Conservation (phyloP, 1,140 invertebrate species). For the Hyles vespertilio region DNA sequence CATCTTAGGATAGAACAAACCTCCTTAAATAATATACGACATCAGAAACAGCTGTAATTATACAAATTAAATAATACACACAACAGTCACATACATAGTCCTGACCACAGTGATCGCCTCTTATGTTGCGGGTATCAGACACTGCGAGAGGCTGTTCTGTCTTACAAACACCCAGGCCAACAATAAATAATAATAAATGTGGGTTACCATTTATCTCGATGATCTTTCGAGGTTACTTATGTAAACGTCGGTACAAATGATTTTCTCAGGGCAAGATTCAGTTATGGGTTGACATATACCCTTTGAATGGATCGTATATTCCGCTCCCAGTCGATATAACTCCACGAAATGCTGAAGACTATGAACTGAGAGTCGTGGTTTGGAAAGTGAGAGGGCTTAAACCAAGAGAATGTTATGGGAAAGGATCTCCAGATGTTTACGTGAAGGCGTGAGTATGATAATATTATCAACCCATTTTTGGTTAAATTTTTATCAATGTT, state of each 20-base stretch:
- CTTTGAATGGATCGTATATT: slow-evolving; percentile 73
- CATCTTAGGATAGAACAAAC: too few relatives aligned
- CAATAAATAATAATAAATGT: too few relatives aligned
- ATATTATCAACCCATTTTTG: not conserved
- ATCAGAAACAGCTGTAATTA: too few relatives aligned
- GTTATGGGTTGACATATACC: slow-evolving; percentile 94
- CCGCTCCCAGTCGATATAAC: slow-evolving; percentile 86
- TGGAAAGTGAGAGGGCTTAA: slow-evolving; percentile 88
- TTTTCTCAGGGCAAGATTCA: slow-evolving; percentile 87
- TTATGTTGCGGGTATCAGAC: too few relatives aligned
- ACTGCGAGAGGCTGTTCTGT: not conserved
- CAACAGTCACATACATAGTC: too few relatives aligned
- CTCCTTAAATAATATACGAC: too few relatives aligned
- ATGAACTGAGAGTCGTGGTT: slow-evolving; percentile 89
- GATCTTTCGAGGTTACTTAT: not conserved
- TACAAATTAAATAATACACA: too few relatives aligned
- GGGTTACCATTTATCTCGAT: too few relatives aligned
- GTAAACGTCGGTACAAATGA: not conserved
- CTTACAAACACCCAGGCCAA: too few relatives aligned
- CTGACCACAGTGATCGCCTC: too few relatives aligned
- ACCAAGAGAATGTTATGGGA: slow-evolving; percentile 80
- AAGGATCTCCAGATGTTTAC: slow-evolving; percentile 89
- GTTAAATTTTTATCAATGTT: too few relatives aligned
- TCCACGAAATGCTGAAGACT: slow-evolving; percentile 83
- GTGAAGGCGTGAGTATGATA: slow-evolving; percentile 84